Evolutionary conservation across 2,113 vertebrate species (phyloP).

Genomic region (Oxyruncus cristatus): DNA sequence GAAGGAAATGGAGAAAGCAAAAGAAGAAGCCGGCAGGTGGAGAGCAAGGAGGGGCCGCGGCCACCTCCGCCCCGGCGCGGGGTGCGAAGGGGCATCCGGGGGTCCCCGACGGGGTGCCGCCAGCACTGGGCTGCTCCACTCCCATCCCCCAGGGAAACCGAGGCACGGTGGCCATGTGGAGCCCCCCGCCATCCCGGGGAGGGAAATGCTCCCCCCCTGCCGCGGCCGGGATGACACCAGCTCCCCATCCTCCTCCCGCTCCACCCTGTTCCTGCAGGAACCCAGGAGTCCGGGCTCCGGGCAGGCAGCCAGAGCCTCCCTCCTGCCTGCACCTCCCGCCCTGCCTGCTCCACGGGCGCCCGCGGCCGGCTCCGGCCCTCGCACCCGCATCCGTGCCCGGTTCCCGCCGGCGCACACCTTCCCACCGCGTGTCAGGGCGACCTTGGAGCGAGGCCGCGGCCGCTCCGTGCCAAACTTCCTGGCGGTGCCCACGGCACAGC

Average conservation of each 20-base stretch:
- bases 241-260: constrained; percentile 38
- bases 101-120: background rate
- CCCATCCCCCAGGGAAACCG: background rate
- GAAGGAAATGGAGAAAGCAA: constrained; percentile 59
- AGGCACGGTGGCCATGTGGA: background rate
- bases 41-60: background rate
- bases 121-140: background rate
- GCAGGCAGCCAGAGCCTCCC: constrained; percentile 36
- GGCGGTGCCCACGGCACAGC: background rate
- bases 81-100: background rate
- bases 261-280: constrained; percentile 66
- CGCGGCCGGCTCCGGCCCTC: background rate
- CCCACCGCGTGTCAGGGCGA: constrained; percentile 48
- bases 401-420: background rate
- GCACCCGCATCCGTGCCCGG: background rate
- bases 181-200: background rate
- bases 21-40: constrained; percentile 16
- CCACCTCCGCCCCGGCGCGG: background rate
- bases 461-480: background rate
- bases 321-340: constrained; percentile 11
- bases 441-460: constrained; percentile 26
- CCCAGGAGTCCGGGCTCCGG: constrained; percentile 14
- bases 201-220: background rate
- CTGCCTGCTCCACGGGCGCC: background rate
- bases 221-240: constrained; percentile 26